Evolutionary conservation across 2,888 invertebrate species (phyloP).

Genomic region (Archips crataeganus): DNA sequence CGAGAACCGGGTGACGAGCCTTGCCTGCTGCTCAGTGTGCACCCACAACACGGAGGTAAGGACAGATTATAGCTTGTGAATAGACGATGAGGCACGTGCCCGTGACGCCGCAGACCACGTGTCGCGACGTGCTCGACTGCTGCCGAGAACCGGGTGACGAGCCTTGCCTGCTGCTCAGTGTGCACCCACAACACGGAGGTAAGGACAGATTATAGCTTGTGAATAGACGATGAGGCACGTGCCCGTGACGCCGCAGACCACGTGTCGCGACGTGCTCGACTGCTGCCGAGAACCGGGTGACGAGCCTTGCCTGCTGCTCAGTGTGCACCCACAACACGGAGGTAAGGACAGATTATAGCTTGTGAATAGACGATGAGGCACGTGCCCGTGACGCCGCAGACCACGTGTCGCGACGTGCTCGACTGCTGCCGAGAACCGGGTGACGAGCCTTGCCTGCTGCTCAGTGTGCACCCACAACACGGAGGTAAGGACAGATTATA

Average conservation of each 20-base stretch:
- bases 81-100: background rate
- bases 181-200: slow-evolving; percentile 86
- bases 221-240: too few species aligned
- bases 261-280: slow-evolving; percentile 87
- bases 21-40: slow-evolving; percentile 86
- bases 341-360: slow-evolving; percentile 62
- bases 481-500: too few species aligned
- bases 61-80: background rate
- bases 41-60: slow-evolving; percentile 84
- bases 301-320: slow-evolving; percentile 87
- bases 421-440: slow-evolving; percentile 89
- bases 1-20: slow-evolving; percentile 88
- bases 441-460: slow-evolving; percentile 87
- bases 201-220: slow-evolving; percentile 42
- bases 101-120: too few species aligned
- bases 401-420: slow-evolving; percentile 87
- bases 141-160: too few species aligned
- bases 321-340: slow-evolving; percentile 84
- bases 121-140: too few species aligned
- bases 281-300: slow-evolving; percentile 89
- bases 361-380: background rate
- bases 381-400: slow-evolving; percentile 84
- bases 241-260: slow-evolving; percentile 88
- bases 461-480: too few species aligned
- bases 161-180: too few species aligned